Evolutionary conservation across 2,113 vertebrate species (phyloP).

Genomic region (Bujurquina vittata): DNA sequence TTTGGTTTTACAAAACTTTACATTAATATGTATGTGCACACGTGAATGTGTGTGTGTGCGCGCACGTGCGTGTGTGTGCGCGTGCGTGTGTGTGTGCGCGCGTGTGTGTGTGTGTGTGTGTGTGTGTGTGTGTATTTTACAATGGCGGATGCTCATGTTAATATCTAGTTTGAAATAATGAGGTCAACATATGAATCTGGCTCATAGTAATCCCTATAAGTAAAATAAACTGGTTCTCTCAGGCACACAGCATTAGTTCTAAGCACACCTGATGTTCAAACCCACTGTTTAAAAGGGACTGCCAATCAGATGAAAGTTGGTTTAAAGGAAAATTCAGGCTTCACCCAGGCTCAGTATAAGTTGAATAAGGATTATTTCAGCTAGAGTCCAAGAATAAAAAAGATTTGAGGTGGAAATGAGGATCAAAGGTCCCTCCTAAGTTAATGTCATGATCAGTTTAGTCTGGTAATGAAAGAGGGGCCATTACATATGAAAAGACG

Average conservation of each 20-base stretch:
- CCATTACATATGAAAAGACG: neutral
- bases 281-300: neutral
- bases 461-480: slow-evolving; percentile 10
- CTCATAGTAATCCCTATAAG: neutral
- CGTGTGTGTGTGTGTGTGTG: too few species aligned
- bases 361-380: neutral
- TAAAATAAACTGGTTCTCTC: neutral
- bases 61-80: too few species aligned
- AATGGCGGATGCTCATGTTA: neutral
- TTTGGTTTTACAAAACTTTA: neutral
- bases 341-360: neutral
- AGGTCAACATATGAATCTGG: neutral
- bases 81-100: too few species aligned
- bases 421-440: neutral
- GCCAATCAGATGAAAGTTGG: neutral
- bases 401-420: neutral
- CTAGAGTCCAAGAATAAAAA: neutral
- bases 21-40: neutral
- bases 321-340: neutral
- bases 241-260: neutral
- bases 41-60: too few species aligned
- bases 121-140: too few species aligned
- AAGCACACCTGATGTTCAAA: neutral
- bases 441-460: neutral
- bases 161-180: neutral